Base-by-base conservation (phyloP, 2,797 vertebrate genomes). In the Oryzias dopingdopingensis region DNA sequence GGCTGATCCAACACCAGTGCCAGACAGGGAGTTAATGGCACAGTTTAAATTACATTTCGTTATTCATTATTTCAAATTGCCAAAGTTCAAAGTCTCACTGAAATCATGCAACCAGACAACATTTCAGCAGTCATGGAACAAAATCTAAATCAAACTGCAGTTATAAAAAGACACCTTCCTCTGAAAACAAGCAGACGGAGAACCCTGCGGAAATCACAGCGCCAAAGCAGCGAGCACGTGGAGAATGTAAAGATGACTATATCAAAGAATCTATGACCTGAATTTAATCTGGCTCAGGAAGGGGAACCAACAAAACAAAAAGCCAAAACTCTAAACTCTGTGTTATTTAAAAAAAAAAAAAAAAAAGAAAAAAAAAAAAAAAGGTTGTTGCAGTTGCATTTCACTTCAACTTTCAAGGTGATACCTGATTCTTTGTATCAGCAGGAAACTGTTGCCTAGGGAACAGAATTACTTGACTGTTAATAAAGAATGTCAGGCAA, bases 401-500 rank as follows among this genome's bases (percentile, higher is more conserved):
- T 18, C 71, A 81, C 70, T 72, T 56, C 73, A 88, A 87, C 77
- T 86, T 88, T 84, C 84, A 89, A 89, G 88, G 86, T 90, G 88
- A 88, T 87, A 82, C 79, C 81, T 79, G 76, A 74, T 79, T 80
- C 81, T 84, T 84, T 86, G 86, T 83, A 87, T 88, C 83, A 78
- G 86, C 81, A 70, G 83, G 82, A 89, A 83, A 69, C 81, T 59
- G 87, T 91, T 91, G 81, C 89, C 87, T 86, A 78, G 88, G 89
- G 76, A 89, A 89, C 88, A 72, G 83, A 86, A 88, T 87, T 83
- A 88, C 87, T 84, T 88, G 82, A 86, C 83, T 88, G 85, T 87
- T 88, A 84, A 88, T 90, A 87, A 88, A 90, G 85, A 83, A 87
- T 89, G 87, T 88, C 86, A 85, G 83, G 78, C 82, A 88, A 87